Conservation (phyloP, 2,113 vertebrate genomes). For the Boleophthalmus pectinirostris region DNA sequence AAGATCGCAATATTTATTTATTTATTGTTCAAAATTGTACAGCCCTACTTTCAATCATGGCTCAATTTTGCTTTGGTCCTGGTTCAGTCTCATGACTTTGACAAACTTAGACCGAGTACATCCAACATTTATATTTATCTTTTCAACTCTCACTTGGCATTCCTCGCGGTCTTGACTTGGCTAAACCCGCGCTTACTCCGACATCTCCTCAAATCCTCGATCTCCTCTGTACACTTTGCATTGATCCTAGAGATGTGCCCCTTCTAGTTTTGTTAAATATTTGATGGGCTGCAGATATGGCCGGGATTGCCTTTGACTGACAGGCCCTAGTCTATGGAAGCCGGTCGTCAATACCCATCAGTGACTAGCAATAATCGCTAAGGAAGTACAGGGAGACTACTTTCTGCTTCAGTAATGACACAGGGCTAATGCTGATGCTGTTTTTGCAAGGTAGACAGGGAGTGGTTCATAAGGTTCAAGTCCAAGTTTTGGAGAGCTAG, state of each 20-base stretch:
- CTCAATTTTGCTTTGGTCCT: not conserved
- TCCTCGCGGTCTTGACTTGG: not conserved
- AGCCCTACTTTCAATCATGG: no score
- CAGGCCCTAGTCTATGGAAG: constrained; percentile 30
- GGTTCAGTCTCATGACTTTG: not conserved
- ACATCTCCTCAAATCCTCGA: constrained; percentile 12
- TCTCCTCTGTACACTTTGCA: constrained; percentile 1
- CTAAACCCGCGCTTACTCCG: not conserved
- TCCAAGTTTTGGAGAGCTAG: no score
- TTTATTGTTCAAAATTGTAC: no score
- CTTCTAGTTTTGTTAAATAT: constrained; percentile 46
- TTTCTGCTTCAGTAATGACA: not conserved
- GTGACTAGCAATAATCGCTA: constrained; percentile 17
- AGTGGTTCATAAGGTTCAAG: not conserved
- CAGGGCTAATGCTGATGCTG: not conserved
- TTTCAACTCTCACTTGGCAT: not conserved
- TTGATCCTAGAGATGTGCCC: constrained; percentile 32
- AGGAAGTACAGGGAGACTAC: not conserved
- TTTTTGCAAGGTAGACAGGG: not conserved
- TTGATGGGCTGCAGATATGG: constrained; percentile 41
- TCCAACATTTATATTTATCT: not conserved
- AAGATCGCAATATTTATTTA: no score
- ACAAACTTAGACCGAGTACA: not conserved
- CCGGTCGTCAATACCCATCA: constrained; percentile 57
- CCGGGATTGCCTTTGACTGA: constrained; percentile 28